These are phyloP conservation scores for Adelphocoris suturalis DNA, from an alignment of 2,888 invertebrate genomes.

Conservation along the genomic window DNA sequence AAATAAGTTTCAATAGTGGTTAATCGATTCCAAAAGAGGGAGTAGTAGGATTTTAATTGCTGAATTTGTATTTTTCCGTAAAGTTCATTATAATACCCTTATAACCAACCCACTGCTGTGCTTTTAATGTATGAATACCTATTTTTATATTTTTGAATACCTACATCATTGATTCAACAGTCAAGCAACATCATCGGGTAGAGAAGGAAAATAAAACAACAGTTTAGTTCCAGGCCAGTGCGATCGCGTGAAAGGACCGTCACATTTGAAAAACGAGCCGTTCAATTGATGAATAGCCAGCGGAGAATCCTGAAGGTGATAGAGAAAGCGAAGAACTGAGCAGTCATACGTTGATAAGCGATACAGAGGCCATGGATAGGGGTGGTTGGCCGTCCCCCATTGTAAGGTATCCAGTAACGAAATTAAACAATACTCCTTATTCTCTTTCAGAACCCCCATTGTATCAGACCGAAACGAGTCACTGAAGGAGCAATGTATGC, in stretches of 20 bases:
- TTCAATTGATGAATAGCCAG: constrained; percentile 33
- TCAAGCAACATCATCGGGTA: no score
- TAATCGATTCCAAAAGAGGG: no score
- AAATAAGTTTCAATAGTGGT: no score
- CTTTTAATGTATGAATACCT: no score
- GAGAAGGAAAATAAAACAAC: constrained; percentile 5
- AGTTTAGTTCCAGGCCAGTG: constrained; percentile 19
- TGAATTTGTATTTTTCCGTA: no score
- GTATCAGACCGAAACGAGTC: constrained; percentile 60
- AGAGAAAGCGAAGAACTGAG: constrained; percentile 50
- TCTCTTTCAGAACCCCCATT: constrained; percentile 53
- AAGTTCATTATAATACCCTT: no score
- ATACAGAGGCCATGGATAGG: constrained; percentile 55
- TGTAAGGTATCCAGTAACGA: constrained; percentile 54
- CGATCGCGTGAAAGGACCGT: constrained; percentile 7
- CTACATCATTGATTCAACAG: no score
- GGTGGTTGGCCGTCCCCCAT: constrained; percentile 45
- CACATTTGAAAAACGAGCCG: constrained; percentile 30
- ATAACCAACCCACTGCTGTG: no score
- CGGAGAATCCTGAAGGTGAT: constrained; percentile 28
- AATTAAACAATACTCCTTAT: constrained; percentile 60
- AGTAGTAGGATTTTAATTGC: no score
- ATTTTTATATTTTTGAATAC: no score
- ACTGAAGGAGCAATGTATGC: constrained; percentile 51
- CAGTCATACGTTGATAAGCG: constrained; percentile 59